A percentile compares a stretch with the other conserved stretches of the same genome.
Evolutionary conservation across 2,888 invertebrate species (phyloP).

Genomic region (Hirtodrosophila trivittata): DNA sequence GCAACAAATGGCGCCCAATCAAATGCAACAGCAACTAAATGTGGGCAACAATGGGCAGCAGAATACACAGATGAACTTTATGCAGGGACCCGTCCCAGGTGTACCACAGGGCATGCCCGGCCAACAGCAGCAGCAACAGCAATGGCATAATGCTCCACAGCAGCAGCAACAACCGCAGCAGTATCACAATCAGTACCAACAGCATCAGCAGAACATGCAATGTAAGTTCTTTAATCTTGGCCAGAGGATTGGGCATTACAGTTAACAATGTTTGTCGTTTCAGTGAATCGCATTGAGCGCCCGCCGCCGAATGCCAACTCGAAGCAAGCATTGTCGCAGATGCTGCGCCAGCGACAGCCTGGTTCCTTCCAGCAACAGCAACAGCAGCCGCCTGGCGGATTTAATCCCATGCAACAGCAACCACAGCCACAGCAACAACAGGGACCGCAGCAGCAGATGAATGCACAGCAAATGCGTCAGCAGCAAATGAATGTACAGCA

Average conservation of each 20-base stretch:
- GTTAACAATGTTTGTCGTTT: conserved; percentile 11
- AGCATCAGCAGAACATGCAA: conserved; percentile 83
- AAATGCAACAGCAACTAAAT: conserved; percentile 81
- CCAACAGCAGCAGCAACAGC: conserved; percentile 84
- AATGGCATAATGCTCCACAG: conserved; percentile 78
- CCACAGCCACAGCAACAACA: conserved; percentile 81
- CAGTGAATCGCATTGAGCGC: conserved; percentile 84
- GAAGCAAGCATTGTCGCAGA: conserved; percentile 93
- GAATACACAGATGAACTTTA: conserved; percentile 81
- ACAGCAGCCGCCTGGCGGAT: conserved; percentile 65
- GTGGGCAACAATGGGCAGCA: conserved; percentile 79
- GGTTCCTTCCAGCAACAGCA: conserved; percentile 83
- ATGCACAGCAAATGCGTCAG: conserved; percentile 75
- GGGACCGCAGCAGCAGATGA: conserved; percentile 77
- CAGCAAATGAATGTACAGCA: conserved; percentile 65
- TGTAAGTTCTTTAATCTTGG: conserved; percentile 55
- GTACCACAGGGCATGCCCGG: conserved; percentile 80
- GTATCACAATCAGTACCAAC: conserved; percentile 81
- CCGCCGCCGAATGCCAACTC: conserved; percentile 86
- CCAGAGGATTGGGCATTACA: background rate
- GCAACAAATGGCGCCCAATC: conserved; percentile 77
- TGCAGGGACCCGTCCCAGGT: conserved; percentile 74
- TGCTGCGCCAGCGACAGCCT: conserved; percentile 91
- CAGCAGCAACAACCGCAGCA: conserved; percentile 71
- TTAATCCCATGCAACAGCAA: conserved; percentile 80